Conservation (phyloP, 2,113 vertebrate species). For the Chaenogobius annularis region DNA sequence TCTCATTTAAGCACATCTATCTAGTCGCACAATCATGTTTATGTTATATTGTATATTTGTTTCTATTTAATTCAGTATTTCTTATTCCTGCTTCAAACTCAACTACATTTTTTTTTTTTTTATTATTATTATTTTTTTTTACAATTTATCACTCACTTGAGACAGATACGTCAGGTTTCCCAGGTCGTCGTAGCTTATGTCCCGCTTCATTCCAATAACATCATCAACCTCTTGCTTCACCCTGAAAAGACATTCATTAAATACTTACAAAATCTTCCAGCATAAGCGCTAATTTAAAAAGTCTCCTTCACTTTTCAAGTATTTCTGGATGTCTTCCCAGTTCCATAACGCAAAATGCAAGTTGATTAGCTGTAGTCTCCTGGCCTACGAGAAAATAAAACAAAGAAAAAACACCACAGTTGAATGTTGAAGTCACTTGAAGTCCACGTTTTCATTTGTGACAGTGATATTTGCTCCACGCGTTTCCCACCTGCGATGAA, state of each 20-base stretch:
- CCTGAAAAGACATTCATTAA: constrained; percentile 58
- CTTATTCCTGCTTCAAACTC: neutral
- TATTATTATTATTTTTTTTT: too few relatives aligned
- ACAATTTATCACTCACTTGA: constrained; percentile 74
- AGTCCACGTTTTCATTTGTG: too few relatives aligned
- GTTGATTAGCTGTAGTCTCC: constrained; percentile 88
- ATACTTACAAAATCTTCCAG: neutral
- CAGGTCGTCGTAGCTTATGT: constrained; percentile 86
- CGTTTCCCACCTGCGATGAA: constrained; percentile 85
- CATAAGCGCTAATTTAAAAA: neutral
- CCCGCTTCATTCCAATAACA: constrained; percentile 85
- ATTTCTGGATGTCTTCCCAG: constrained; percentile 85
- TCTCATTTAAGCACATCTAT: too few relatives aligned
- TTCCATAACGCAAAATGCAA: constrained; percentile 88
- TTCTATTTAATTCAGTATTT: neutral
- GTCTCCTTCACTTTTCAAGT: constrained; percentile 74
- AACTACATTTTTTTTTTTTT: too few relatives aligned
- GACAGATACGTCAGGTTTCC: constrained; percentile 85
- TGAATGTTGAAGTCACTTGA: too few relatives aligned
- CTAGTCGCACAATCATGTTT: too few relatives aligned
- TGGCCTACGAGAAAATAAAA: constrained; percentile 76
- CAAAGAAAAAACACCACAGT: neutral
- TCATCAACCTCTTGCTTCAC: constrained; percentile 85
- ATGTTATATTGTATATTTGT: too few relatives aligned
- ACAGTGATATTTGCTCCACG: too few relatives aligned